phyloP scores from a whole-genome alignment of 2,113 vertebrate genomes.

The Dascyllus trimaculatus region DNA sequence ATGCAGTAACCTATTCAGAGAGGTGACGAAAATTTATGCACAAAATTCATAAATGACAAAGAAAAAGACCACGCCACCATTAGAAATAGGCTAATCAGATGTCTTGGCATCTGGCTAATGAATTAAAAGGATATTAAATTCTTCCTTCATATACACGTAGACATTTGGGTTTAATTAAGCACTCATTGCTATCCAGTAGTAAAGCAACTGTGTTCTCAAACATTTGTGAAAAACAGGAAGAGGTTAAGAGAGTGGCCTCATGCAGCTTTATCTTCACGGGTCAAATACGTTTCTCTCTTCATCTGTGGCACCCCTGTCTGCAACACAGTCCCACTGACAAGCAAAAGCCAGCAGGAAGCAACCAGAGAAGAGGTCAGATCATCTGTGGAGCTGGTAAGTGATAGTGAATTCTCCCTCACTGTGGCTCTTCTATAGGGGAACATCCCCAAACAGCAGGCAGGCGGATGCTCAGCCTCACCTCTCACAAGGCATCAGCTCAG shows the following conservation, averaged over 20 bases:
- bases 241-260: neutral
- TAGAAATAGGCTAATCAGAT: too few relatives aligned
- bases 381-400: slow-evolving; percentile 39
- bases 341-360: slow-evolving; percentile 38
- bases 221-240: neutral
- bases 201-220: neutral
- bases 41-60: too few relatives aligned
- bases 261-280: slow-evolving; percentile 27
- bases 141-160: too few relatives aligned
- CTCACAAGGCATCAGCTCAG: neutral
- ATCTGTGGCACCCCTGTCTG: slow-evolving; percentile 27
- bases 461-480: slow-evolving; percentile 31
- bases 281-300: slow-evolving; percentile 41
- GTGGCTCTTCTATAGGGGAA: slow-evolving; percentile 27
- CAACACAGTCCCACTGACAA: slow-evolving; percentile 23
- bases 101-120: too few relatives aligned
- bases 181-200: neutral
- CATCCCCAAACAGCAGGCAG: slow-evolving; percentile 38
- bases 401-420: slow-evolving; percentile 25
- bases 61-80: too few relatives aligned
- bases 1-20: too few relatives aligned
- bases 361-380: slow-evolving; percentile 44
- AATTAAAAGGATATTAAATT: too few relatives aligned
- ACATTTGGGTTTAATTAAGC: neutral
- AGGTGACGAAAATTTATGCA: too few relatives aligned